Conservation (phyloP, 2,797 vertebrate species). For the Rhadinocentrus ornatus region DNA sequence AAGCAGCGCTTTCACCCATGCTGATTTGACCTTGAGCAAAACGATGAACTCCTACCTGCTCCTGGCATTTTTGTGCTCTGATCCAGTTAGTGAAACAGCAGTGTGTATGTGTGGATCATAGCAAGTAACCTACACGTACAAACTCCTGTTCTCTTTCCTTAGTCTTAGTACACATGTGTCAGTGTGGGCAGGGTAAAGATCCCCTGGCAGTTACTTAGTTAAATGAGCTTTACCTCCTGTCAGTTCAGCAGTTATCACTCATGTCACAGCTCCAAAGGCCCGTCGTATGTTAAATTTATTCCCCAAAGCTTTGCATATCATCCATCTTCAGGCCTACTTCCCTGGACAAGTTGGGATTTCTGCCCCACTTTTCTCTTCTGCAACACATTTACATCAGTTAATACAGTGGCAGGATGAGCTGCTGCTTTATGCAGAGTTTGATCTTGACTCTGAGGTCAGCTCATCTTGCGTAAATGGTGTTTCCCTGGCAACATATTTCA, state of each 20-base stretch:
- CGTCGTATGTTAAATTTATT: conserved; percentile 37
- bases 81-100: conserved; percentile 40
- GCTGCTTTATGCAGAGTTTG: conserved; percentile 53
- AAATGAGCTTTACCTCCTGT: conserved; percentile 55
- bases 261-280: conserved; percentile 54
- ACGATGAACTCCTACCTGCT: conserved; percentile 44
- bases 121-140: conserved; percentile 18
- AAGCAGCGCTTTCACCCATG: conserved; percentile 26
- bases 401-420: conserved; percentile 31
- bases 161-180: conserved; percentile 32
- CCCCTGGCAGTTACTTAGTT: conserved; percentile 42
- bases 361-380: conserved; percentile 29
- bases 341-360: conserved; percentile 34
- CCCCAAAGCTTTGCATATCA: conserved; percentile 50
- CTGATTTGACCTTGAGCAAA: conserved; percentile 53
- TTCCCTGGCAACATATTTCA: conserved; percentile 70
- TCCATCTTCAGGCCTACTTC: conserved; percentile 50
- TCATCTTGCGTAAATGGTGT: conserved; percentile 53
- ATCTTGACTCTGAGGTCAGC: conserved; percentile 62
- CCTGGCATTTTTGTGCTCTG: conserved; percentile 36
- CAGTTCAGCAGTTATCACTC: conserved; percentile 51
- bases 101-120: conserved; percentile 11
- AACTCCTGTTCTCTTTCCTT: conserved; percentile 16
- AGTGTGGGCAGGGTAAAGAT: conserved; percentile 28
- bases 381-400: conserved; percentile 51